phyloP scores from a whole-genome alignment of 2,797 vertebrate genomes.

The Sebastes ruberrimus region DNA sequence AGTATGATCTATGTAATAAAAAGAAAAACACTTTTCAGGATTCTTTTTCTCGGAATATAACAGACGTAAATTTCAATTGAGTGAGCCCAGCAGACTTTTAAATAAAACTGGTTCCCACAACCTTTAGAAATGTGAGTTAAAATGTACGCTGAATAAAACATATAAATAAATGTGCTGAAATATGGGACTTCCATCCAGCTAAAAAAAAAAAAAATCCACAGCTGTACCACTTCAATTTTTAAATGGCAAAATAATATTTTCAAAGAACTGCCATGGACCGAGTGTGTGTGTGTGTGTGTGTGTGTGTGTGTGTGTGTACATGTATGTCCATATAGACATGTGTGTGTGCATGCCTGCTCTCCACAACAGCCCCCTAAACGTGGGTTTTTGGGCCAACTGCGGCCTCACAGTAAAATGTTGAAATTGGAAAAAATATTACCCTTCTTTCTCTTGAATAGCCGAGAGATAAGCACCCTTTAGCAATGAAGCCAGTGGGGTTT shows the following conservation, averaged over 20 bases:
- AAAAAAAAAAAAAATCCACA: constrained; percentile 60
- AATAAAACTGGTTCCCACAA: constrained; percentile 35
- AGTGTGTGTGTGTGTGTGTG: constrained; percentile 8
- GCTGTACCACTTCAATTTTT: constrained; percentile 57
- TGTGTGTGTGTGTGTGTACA: constrained; percentile 11
- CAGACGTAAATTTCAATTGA: constrained; percentile 21
- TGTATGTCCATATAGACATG: constrained; percentile 23
- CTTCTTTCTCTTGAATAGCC: constrained; percentile 80
- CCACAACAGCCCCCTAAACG: constrained; percentile 54
- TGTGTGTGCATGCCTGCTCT: constrained; percentile 48
- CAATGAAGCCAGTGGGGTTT: constrained; percentile 79
- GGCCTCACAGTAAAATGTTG: constrained; percentile 76
- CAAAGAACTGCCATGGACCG: constrained; percentile 24
- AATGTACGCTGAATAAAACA: constrained; percentile 67
- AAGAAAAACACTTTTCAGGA: constrained; percentile 56
- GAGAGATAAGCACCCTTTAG: constrained; percentile 84
- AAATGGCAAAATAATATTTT: constrained; percentile 61
- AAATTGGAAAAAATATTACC: constrained; percentile 83
- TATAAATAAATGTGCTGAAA: constrained; percentile 76
- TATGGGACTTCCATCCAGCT: constrained; percentile 58
- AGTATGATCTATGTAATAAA: constrained; percentile 57
- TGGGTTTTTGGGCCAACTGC: constrained; percentile 60
- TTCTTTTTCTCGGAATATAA: constrained; percentile 24
- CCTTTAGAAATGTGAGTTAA: constrained; percentile 59
- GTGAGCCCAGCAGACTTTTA: constrained; percentile 10